A percentile compares a stretch with the other conserved stretches of the same genome.
phyloP scores from a whole-genome alignment of 2,888 invertebrate species.

The Sminthurides aquaticus region DNA sequence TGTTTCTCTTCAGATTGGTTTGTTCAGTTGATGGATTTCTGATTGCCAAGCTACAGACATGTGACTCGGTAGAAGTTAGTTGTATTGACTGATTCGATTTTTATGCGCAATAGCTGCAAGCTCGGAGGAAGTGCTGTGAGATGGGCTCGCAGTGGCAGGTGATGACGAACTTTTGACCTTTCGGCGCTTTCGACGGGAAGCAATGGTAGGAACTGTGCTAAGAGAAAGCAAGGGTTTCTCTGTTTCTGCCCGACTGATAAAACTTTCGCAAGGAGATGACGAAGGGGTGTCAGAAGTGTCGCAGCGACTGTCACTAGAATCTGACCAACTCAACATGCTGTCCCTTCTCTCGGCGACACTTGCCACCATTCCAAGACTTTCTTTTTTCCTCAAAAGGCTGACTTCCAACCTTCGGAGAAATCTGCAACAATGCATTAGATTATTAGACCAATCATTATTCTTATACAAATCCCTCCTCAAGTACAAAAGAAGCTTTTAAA shows the following conservation, averaged over 20 bases:
- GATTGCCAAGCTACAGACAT: no score
- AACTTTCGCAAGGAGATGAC: slow-evolving; percentile 20
- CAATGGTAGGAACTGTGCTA: background rate
- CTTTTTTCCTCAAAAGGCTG: slow-evolving; percentile 56
- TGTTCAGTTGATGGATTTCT: no score
- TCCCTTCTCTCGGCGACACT: slow-evolving; percentile 23
- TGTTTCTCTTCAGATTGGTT: no score
- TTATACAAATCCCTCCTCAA: no score
- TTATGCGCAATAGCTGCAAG: background rate
- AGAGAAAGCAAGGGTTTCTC: slow-evolving; percentile 19
- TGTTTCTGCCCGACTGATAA: slow-evolving; percentile 5
- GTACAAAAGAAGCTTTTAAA: slow-evolving; percentile 1
- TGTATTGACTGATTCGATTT: slow-evolving; percentile 1
- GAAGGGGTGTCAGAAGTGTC: slow-evolving; percentile 34
- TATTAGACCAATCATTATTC: no score
- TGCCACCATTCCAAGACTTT: slow-evolving; percentile 32
- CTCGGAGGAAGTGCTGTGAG: slow-evolving; percentile 8
- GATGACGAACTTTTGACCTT: background rate
- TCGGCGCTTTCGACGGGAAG: background rate
- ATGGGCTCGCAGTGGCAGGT: background rate
- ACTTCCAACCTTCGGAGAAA: slow-evolving; percentile 64
- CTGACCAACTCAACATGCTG: slow-evolving; percentile 27
- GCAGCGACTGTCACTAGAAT: slow-evolving; percentile 35
- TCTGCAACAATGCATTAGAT: no score
- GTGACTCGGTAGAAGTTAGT: slow-evolving; percentile 3